These are phyloP conservation scores for Fratercula arctica DNA, from an alignment of 2,797 vertebrate species.

Conservation along the genomic window DNA sequence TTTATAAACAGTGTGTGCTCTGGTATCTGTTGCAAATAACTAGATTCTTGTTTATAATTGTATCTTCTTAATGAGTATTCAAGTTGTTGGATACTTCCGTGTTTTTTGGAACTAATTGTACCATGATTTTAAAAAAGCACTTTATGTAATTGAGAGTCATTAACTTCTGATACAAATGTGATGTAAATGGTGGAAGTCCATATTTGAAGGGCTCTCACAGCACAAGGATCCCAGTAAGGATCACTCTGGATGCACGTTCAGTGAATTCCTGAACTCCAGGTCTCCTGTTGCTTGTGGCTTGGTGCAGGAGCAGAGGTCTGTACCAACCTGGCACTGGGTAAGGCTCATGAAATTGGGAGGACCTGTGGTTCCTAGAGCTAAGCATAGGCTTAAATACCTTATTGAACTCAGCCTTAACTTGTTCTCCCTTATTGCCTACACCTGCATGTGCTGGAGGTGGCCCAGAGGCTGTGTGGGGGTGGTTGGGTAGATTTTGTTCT, in stretches of 20 bases:
- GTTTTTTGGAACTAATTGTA: constrained; percentile 42
- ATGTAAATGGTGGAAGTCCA: not conserved
- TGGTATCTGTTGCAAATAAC: not conserved
- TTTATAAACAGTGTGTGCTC: not conserved
- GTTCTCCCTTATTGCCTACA: not conserved
- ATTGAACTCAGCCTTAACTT: not conserved
- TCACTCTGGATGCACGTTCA: rapidly evolving
- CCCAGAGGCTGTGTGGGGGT: rapidly evolving
- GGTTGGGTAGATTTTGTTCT: not conserved
- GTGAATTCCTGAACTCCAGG: not conserved
- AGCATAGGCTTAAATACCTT: not conserved
- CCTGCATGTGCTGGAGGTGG: not conserved
- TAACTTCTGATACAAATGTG: not conserved
- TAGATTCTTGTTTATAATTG: constrained; percentile 28
- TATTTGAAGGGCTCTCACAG: not conserved
- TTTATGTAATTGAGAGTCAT: not conserved
- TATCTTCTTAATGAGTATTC: constrained; percentile 57
- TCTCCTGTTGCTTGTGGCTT: not conserved
- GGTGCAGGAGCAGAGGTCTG: not conserved
- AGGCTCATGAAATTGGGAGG: not conserved
- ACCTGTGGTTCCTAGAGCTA: not conserved
- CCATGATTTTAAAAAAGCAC: not conserved
- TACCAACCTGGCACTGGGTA: not conserved
- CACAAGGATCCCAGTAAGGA: not conserved
- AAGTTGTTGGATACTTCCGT: constrained; percentile 38